phyloP scores from a whole-genome alignment of 2,888 invertebrate species.

The Craniophora ligustri region DNA sequence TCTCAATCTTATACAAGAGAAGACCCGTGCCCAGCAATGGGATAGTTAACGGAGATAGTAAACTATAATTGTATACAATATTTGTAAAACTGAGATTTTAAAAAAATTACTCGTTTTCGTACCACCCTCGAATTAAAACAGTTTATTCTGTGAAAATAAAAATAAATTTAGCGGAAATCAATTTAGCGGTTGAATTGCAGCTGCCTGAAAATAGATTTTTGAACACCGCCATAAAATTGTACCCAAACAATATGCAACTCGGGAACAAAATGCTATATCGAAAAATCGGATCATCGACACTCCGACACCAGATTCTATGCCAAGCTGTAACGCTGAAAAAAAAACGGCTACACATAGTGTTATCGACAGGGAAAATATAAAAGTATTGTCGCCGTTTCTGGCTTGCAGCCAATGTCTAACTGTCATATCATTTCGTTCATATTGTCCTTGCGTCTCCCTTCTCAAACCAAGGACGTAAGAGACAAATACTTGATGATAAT shows the following conservation, averaged over 20 bases:
- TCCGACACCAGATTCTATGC: constrained; percentile 48
- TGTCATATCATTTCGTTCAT: constrained; percentile 49
- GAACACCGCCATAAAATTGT: constrained; percentile 8
- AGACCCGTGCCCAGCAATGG: no score
- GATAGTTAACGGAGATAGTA: no score
- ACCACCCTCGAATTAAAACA: no score
- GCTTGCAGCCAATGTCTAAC: constrained; percentile 69
- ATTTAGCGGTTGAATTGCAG: neutral
- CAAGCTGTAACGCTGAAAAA: constrained; percentile 31
- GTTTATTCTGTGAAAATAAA: no score
- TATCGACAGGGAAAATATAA: constrained; percentile 71
- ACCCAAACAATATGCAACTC: constrained; percentile 19
- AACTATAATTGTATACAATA: no score
- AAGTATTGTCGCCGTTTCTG: constrained; percentile 70
- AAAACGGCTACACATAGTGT: constrained; percentile 57
- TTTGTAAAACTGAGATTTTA: no score
- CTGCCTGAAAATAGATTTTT: neutral
- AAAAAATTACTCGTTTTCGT: no score
- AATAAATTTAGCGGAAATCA: neutral
- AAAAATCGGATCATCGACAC: constrained; percentile 24
- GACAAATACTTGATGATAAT: constrained; percentile 38
- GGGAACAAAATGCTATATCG: constrained; percentile 10
- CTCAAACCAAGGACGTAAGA: constrained; percentile 32
- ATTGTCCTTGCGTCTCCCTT: constrained; percentile 43
- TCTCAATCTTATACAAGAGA: no score